Base-by-base conservation (phyloP, 1,140 invertebrate species). In the Drosophila pachea region DNA sequence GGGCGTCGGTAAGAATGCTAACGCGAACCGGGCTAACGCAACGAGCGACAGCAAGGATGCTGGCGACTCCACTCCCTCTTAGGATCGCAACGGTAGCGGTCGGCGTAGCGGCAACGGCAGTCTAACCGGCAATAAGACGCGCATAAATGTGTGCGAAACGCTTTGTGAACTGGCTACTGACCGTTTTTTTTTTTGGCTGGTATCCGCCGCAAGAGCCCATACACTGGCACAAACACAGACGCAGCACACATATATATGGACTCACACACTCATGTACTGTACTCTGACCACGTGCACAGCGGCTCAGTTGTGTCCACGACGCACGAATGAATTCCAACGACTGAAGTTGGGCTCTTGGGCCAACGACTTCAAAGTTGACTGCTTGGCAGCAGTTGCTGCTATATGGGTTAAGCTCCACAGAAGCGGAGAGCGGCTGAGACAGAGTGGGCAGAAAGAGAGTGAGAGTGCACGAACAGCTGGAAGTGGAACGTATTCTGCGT, bases 261-360 rank as follows among this genome's bases (percentile, higher is more conserved):
- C 22, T 22, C 22, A 22, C 22, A 29, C 11, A 11, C 45, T 43
- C 40, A 43, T 43, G 11, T 22, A 43, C 29, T 53, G 36, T n/a
- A 75, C 32, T 40, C 49, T 33, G 61, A 59, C 52, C 78, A 74
- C 76, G 75, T 78, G 65, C 76, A 83, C 35, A 66, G 45, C 47
- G 49, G 48, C 62, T 86, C 31, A 55, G 31, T 71, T 79, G 64
- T 86, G 79, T 71, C 82, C 78, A 83, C 78, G 83, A 64, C 83
- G 82, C 78, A 72, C 81, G 81, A 87, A 73, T 86, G 83, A 74
- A 87, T 81, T 86, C 81, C 81, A 87, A 87, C 81, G 83, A 86
- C 83, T 86, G 61, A 86, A 86, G 65, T 45, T 52, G 55, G 48
- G 49, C 31, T 29, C 67, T 86, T 70, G 50, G 49, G 14, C 58